Base-by-base conservation (phyloP, 2,888 invertebrate genomes). In the Chymomyza fuscimana region DNA sequence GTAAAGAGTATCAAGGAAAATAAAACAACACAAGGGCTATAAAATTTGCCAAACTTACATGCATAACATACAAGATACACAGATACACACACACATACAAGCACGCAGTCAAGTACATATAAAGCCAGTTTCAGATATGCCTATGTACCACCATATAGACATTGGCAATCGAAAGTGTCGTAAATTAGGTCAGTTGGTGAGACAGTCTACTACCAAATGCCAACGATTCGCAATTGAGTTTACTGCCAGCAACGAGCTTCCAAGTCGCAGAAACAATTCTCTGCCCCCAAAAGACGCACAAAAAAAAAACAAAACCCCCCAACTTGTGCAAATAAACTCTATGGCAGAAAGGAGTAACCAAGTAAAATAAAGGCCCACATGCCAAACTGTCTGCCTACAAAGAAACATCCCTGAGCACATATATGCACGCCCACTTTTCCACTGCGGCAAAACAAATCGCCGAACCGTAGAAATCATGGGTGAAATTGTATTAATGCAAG, bases 181-280 rank as follows among this genome's bases (percentile, higher is more conserved):
- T 79, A 81, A 85, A 85, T 87, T 86, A 77, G 88, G 87, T 86
- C 86, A 80, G 76, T 56, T 70, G 73, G 64, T 58, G 16, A 46
- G 10, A 51, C 71, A 62, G 63, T 32, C 32, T 32, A 67, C 67
- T 63, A 65, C 19, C 54, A 54, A 22, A 19, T 54, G 54, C 54
- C 54, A 54, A 22, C 22, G 40, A 46, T 46, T 12, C 40, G 12
- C 40, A 46, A 46, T 46, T 46, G 40, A 36, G 22, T 25, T 25
- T 22, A 25, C 58, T 58, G 25, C 58, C 58, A 58, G 58, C 58
- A 25, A 25, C 19, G 22, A 22, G 58, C 58, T 6, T 22, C 19
- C 10, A 59, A 15, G 59, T 1, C 32, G n/a, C 60, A 9, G 32
- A 32, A 32, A 32, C 32, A 32, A 32, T 32, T 60, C 36, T n/a